A percentile compares a stretch with the other conserved stretches of the same genome.
phyloP scores from a whole-genome alignment of 2,888 invertebrate species.

The Sabatieria punctata region DNA sequence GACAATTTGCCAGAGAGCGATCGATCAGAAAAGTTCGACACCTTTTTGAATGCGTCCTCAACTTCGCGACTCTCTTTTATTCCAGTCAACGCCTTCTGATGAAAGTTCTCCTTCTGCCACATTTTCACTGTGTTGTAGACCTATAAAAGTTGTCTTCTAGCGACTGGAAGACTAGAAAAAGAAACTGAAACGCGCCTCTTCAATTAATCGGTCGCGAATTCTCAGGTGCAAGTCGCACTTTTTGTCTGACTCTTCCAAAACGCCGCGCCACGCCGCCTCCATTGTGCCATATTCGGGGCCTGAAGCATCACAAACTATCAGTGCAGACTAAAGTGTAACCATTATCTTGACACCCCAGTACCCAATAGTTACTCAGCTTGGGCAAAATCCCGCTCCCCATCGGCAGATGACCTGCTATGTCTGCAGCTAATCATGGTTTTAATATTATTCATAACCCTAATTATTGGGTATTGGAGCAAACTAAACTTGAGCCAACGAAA shows the following conservation, averaged over 20 bases:
- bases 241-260: slow-evolving; percentile 77
- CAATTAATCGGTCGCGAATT: slow-evolving; percentile 61
- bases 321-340: neutral
- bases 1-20: too few species aligned
- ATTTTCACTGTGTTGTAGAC: slow-evolving; percentile 70
- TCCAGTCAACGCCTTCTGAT: slow-evolving; percentile 50
- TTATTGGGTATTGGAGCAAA: too few species aligned
- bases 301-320: slow-evolving; percentile 28
- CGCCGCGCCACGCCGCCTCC: slow-evolving; percentile 89
- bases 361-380: neutral
- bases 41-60: slow-evolving; percentile 94
- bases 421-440: too few species aligned
- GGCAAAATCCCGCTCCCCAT: slow-evolving; percentile 12
- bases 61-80: slow-evolving; percentile 91
- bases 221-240: slow-evolving; percentile 75
- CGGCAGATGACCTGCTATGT: slow-evolving; percentile 11
- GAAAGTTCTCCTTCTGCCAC: slow-evolving; percentile 95
- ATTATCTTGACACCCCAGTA: neutral
- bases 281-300: slow-evolving; percentile 93
- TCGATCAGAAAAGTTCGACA: too few species aligned
- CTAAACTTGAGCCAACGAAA: too few species aligned
- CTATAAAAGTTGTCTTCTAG: slow-evolving; percentile 32
- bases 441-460: too few species aligned
- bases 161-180: too few species aligned
- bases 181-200: too few species aligned